These are phyloP conservation scores for Synanthedon tipuliformis DNA, from an alignment of 2,888 invertebrate species.

Conservation along the genomic window DNA sequence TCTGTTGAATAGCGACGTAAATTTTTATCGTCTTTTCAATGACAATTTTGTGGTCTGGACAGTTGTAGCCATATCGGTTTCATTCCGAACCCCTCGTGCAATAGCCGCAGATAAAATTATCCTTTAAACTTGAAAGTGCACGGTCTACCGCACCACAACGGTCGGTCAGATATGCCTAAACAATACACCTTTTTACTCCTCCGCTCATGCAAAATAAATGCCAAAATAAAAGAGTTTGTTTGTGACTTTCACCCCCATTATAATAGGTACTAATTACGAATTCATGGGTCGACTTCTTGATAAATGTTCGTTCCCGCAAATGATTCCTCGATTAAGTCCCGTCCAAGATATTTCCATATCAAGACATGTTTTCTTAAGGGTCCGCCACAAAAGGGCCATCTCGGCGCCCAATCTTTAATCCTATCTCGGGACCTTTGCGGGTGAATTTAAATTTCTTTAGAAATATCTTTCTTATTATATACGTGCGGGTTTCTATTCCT, in stretches of 20 bases:
- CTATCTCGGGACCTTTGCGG: constrained; percentile 69
- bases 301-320: constrained; percentile 59
- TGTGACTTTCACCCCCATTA: not conserved
- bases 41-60: constrained; percentile 14
- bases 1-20: not conserved
- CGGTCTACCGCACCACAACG: constrained; percentile 50
- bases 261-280: constrained; percentile 42
- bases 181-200: constrained; percentile 42
- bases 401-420: constrained; percentile 69
- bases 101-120: constrained; percentile 46
- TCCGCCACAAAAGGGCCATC: constrained; percentile 69
- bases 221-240: constrained; percentile 31
- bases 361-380: constrained; percentile 71
- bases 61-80: constrained; percentile 30
- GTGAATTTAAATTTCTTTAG: constrained; percentile 71
- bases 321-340: constrained; percentile 61
- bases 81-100: constrained; percentile 11
- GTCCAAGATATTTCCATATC: constrained; percentile 69
- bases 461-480: constrained; percentile 70
- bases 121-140: constrained; percentile 45
- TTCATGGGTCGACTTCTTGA: constrained; percentile 54
- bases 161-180: constrained; percentile 41
- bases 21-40: constrained; percentile 7
- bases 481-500: constrained; percentile 69
- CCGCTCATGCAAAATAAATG: constrained; percentile 54